These are phyloP conservation scores for Lordiphosa andalusiaca DNA, from an alignment of 2,888 invertebrate species.

Conservation along the genomic window DNA sequence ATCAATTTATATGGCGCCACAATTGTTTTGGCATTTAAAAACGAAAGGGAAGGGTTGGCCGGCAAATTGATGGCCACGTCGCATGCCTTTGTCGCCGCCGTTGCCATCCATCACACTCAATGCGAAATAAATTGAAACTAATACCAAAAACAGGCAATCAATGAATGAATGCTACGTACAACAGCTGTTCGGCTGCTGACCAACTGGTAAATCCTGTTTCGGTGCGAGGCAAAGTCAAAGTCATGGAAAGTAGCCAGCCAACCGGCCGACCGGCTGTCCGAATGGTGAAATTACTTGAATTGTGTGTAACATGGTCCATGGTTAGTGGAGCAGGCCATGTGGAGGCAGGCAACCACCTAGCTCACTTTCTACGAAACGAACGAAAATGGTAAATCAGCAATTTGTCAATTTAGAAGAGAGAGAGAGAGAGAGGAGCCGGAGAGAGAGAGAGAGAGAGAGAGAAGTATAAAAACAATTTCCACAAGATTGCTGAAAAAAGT, in stretches of 20 bases:
- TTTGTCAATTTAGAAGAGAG: too few species aligned
- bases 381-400: not conserved
- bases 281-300: slow-evolving; percentile 13
- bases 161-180: slow-evolving; percentile 55
- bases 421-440: too few species aligned
- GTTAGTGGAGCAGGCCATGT: slow-evolving; percentile 12
- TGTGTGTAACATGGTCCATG: slow-evolving; percentile 13
- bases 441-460: too few species aligned
- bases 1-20: slow-evolving; percentile 61
- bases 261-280: too few species aligned
- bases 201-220: slow-evolving; percentile 12
- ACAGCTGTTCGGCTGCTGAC: slow-evolving; percentile 3
- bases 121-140: slow-evolving; percentile 74
- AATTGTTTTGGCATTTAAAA: slow-evolving; percentile 72
- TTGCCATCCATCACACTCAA: slow-evolving; percentile 73
- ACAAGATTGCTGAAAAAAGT: too few species aligned
- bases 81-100: slow-evolving; percentile 50
- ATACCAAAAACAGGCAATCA: slow-evolving; percentile 68
- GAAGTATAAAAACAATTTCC: too few species aligned
- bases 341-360: slow-evolving; percentile 1
- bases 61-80: slow-evolving; percentile 47
- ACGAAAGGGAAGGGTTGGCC: slow-evolving; percentile 7
- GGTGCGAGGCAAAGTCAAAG: slow-evolving; percentile 4
- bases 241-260: slow-evolving; percentile 8
- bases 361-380: slow-evolving; percentile 11